phyloP scores from a whole-genome alignment of 2,113 vertebrate species.

The Brienomyrus brachyistius region DNA sequence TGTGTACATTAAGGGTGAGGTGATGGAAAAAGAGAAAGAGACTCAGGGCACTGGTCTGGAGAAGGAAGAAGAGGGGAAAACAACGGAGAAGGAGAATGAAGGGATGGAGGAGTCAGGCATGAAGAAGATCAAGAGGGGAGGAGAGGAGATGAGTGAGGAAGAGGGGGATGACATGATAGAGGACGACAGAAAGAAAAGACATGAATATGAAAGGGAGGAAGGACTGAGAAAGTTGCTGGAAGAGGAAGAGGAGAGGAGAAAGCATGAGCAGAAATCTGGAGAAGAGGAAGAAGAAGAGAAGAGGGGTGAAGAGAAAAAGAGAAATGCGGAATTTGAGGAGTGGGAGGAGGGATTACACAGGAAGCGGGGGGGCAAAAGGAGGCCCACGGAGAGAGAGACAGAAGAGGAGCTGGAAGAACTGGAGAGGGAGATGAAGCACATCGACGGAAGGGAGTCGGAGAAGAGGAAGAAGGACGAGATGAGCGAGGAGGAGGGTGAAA shows the following conservation, averaged over 20 bases:
- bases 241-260: slow-evolving; percentile 7
- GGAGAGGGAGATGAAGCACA: slow-evolving; percentile 44
- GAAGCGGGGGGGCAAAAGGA: slow-evolving; percentile 44
- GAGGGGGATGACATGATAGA: slow-evolving; percentile 20
- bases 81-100: slow-evolving; percentile 25
- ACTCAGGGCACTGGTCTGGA: slow-evolving; percentile 21
- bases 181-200: slow-evolving; percentile 32
- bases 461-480: neutral
- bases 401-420: slow-evolving; percentile 54
- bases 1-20: slow-evolving; percentile 4
- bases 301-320: slow-evolving; percentile 43
- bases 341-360: slow-evolving; percentile 43
- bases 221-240: neutral
- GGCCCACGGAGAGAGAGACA: slow-evolving; percentile 39
- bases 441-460: slow-evolving; percentile 36
- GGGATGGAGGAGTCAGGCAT: slow-evolving; percentile 36
- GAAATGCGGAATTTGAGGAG: slow-evolving; percentile 52
- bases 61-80: slow-evolving; percentile 22
- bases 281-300: slow-evolving; percentile 48
- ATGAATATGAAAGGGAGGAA: neutral
- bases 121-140: slow-evolving; percentile 30
- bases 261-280: slow-evolving; percentile 39
- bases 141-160: neutral
- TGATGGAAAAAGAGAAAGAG: slow-evolving; percentile 13
- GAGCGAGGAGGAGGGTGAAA: slow-evolving; percentile 11